These are phyloP conservation scores for Norana najaformis DNA, from an alignment of 2,888 invertebrate species.

Conservation along the genomic window DNA sequence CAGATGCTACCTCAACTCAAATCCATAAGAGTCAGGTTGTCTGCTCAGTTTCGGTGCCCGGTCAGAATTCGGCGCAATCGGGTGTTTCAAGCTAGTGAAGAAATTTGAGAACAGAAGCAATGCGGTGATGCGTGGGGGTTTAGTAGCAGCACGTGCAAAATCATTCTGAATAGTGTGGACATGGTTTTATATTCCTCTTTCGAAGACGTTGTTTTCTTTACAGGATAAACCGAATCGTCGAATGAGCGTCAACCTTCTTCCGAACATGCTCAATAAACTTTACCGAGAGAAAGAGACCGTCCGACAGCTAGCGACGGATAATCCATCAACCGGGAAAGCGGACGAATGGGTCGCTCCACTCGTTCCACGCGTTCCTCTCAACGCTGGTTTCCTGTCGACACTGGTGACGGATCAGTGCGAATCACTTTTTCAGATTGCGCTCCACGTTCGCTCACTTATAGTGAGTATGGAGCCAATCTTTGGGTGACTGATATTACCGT, in stretches of 20 bases:
- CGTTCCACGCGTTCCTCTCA: neutral
- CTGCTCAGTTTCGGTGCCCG: no score
- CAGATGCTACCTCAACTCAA: no score
- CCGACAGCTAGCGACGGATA: neutral
- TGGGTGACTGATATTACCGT: neutral
- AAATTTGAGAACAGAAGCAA: no score
- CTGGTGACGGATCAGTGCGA: slow-evolving; percentile 17
- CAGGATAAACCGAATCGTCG: slow-evolving; percentile 7
- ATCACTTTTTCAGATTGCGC: slow-evolving; percentile 22
- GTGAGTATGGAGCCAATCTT: slow-evolving; percentile 17
- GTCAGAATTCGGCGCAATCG: no score
- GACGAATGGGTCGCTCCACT: neutral
- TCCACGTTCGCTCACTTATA: slow-evolving; percentile 16
- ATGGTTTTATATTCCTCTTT: no score
- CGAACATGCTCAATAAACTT: slow-evolving; percentile 20
- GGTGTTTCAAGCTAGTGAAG: no score
- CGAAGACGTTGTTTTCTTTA: neutral
- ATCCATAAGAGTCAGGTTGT: no score
- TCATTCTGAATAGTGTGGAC: no score
- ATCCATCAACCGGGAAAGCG: neutral
- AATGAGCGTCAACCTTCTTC: slow-evolving; percentile 10
- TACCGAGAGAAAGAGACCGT: neutral
- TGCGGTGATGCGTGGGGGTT: no score
- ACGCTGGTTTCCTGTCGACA: neutral
- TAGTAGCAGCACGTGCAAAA: no score